phyloP scores from a whole-genome alignment of 2,797 vertebrate genomes.

The Kryptopterus vitreolus region DNA sequence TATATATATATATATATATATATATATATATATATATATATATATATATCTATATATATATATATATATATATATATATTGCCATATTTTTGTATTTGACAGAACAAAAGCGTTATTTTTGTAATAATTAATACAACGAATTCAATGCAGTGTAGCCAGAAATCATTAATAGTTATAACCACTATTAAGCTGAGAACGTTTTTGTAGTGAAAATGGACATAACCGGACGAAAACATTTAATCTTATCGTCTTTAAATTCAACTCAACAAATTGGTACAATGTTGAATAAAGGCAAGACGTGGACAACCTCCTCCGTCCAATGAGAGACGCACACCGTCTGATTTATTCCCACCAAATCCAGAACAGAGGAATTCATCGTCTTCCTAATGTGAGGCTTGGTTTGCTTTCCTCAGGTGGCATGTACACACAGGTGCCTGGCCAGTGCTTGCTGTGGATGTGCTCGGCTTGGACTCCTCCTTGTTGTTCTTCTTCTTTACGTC shows the following conservation, averaged over 20 bases:
- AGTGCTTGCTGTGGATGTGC: constrained; percentile 58
- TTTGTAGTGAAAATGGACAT: neutral
- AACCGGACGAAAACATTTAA: neutral
- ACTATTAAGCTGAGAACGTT: neutral
- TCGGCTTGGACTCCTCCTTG: constrained; percentile 64
- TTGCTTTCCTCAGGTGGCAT: constrained; percentile 74
- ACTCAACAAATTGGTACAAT: neutral
- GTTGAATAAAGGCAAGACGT: neutral
- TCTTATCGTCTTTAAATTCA: constrained; percentile 9
- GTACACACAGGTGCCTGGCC: constrained; percentile 69
- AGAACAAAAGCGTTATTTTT: neutral
- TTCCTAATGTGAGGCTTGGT: constrained; percentile 56
- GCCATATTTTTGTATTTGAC: neutral
- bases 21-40: too few relatives aligned
- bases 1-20: too few relatives aligned
- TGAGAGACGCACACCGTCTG: neutral
- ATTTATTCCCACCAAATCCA: constrained; percentile 22
- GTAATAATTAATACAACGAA: neutral
- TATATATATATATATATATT: too few relatives aligned
- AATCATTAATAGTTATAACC: neutral
- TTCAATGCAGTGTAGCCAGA: neutral
- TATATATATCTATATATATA: too few relatives aligned
- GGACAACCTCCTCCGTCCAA: neutral
- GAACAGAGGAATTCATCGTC: neutral
- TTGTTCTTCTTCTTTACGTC: constrained; percentile 46